Evolutionary conservation across 1,140 invertebrate genomes (phyloP), one percentile per base, ranked within the genome.

Genomic region (Lasioglossum albipes): DNA sequence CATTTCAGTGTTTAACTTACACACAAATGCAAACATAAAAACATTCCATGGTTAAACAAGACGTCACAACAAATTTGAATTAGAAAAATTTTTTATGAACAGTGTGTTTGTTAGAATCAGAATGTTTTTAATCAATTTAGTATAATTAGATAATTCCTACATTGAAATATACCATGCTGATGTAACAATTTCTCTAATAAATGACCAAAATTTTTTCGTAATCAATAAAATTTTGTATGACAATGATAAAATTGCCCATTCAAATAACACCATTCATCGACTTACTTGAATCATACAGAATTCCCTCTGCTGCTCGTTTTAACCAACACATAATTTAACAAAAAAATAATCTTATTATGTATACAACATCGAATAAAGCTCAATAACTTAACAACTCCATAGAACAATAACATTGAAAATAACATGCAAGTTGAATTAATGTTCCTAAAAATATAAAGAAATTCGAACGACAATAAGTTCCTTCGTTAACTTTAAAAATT

Each of bases 221-320:
- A 78, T 70, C 12, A 41, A 69, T 69, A 57, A 84, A 76, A 77
- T 57, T 49, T 52, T 27, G 54, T 27, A 61, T 70, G 79, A 74
- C 83, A 86, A 90, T 83, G 87, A 81, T 85, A 88, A 77, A 90
- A 89, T 79, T 90, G 80, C 87, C 87, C 89, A 90, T 91, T 91
- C 91, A 89, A 90, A 90, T 74, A 89, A 90, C 87, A 90, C 87
- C 89, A 82, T 84, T 90, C 82, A 83, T 88, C 83, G 84, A 94
- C 93, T 94, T 94, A 94, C 93, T 93, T 93, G 93, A 89, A 88
- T 92, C 91, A 89, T 91, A 91, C 69, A 85, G 89, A 92, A 89
- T 90, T 89, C 90, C 90, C 85, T 91, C 92, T 87, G 88, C 91
- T 91, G 91, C 92, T 91, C 91, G 91, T 89, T 27, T 27, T 90